Conservation (phyloP, 2,797 vertebrate species). For the Cryptoprocta ferox region DNA sequence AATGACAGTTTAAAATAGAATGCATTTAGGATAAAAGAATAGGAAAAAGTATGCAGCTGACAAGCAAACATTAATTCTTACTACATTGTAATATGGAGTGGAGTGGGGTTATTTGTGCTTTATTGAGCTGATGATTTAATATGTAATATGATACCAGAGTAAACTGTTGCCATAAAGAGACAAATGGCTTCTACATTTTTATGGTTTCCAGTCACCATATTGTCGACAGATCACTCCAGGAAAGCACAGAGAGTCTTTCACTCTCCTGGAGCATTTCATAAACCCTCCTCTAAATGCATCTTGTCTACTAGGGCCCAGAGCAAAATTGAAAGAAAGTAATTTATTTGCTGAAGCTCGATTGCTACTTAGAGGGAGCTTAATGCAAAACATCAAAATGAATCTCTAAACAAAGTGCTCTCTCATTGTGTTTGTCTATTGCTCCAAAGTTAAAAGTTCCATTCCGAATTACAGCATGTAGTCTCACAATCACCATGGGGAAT, state of each 20-base stretch:
- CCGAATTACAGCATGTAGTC: not conserved
- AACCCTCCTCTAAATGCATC: conserved; percentile 59
- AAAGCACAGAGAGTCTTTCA: conserved; percentile 52
- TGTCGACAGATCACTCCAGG: conserved; percentile 61
- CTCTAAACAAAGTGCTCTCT: conserved; percentile 38
- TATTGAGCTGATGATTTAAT: conserved; percentile 46
- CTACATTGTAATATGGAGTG: not conserved
- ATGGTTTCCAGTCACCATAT: conserved; percentile 70
- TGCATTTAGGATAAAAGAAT: not conserved
- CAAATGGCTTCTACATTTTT: conserved; percentile 45
- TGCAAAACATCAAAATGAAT: conserved; percentile 38
- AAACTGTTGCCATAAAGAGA: not conserved
- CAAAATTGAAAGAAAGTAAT: conserved; percentile 53
- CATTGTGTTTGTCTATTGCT: not conserved
- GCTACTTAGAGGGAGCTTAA: conserved; percentile 51
- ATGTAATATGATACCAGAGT: not conserved
- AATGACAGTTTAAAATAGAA: not conserved
- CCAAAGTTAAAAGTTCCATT: not conserved
- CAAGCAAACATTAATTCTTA: not conserved
- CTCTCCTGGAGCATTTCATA: conserved; percentile 46
- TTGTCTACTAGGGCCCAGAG: conserved; percentile 62
- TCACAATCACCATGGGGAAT: not conserved
- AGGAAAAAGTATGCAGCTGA: not conserved
- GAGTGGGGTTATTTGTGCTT: not conserved
- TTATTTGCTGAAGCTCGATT: conserved; percentile 49